Conservation (phyloP, 1,140 invertebrate genomes). For the Onthophagus taurus region DNA sequence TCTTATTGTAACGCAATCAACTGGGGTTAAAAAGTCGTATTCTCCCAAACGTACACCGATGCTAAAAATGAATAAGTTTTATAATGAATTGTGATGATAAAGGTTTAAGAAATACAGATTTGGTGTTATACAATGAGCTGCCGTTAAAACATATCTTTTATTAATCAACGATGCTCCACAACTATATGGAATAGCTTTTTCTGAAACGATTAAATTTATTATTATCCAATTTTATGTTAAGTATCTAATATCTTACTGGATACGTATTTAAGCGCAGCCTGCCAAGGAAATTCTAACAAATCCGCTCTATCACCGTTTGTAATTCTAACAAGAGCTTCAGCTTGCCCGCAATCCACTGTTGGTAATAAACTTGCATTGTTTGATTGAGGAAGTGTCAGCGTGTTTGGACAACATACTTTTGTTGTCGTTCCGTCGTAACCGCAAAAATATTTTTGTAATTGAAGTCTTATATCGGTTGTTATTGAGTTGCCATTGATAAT, state of each 20-base stretch:
- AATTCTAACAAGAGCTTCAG: conserved; percentile 38
- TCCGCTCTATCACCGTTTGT: conserved; percentile 47
- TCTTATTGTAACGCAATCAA: conserved; percentile 44
- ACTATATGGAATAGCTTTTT: conserved; percentile 34
- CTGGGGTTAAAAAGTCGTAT: conserved; percentile 44
- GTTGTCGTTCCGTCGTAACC: conserved; percentile 43
- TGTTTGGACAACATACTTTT: conserved; percentile 40
- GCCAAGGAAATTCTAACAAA: conserved; percentile 56
- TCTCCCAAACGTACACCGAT: conserved; percentile 52
- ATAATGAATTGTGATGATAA: neutral
- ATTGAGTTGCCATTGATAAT: no score
- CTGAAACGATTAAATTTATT: no score
- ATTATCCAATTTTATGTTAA: no score
- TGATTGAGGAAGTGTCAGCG: no score
- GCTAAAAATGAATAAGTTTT: conserved; percentile 36
- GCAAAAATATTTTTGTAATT: conserved; percentile 32
- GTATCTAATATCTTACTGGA: conserved; percentile 37
- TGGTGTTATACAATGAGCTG: conserved; percentile 53
- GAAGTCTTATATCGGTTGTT: no score
- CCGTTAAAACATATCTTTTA: conserved; percentile 57
- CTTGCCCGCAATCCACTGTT: conserved; percentile 37
- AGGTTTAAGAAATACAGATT: conserved; percentile 23
- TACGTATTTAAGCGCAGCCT: conserved; percentile 49
- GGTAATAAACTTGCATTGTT: conserved; percentile 14
- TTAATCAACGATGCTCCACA: conserved; percentile 60